Conservation (phyloP, 2,113 vertebrate species). For the Malurus alboscapulatus region DNA sequence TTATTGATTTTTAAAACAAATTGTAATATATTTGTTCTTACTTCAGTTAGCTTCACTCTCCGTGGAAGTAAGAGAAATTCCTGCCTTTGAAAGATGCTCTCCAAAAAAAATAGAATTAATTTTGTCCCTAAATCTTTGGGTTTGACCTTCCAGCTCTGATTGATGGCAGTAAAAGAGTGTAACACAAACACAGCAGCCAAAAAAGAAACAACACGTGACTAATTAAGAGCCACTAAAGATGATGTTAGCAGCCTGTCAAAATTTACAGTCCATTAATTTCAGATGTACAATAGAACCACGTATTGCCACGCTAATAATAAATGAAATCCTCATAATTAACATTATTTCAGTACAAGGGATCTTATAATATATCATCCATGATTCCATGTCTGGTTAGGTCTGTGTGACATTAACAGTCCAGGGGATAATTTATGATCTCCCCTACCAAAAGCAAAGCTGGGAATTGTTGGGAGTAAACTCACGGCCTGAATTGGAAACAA, state of each 20-base stretch:
- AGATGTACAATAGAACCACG: background rate
- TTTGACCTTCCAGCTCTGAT: slow-evolving; percentile 1
- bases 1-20: background rate
- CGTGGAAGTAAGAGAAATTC: background rate
- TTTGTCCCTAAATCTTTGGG: background rate
- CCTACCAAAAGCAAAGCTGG: background rate
- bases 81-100: background rate
- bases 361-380: background rate
- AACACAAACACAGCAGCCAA: background rate
- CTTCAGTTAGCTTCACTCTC: background rate
- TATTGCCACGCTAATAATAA: slow-evolving; percentile 35
- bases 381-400: slow-evolving; percentile 27
- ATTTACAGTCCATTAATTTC: slow-evolving; percentile 56
- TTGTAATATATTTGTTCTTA: background rate
- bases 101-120: background rate
- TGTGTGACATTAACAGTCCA: background rate
- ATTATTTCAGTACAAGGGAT: background rate
- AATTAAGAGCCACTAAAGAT: slow-evolving; percentile 46
- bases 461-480: slow-evolving; percentile 14
- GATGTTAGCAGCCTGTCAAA: slow-evolving; percentile 39
- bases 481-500: background rate
- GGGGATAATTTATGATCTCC: slow-evolving; percentile 2
- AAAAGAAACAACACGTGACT: slow-evolving; percentile 20
- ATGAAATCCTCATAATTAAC: slow-evolving; percentile 53
- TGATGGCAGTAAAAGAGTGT: slow-evolving; percentile 3